Evolutionary conservation across 1,140 invertebrate species (phyloP).

Genomic region (Steinernema feltiae): DNA sequence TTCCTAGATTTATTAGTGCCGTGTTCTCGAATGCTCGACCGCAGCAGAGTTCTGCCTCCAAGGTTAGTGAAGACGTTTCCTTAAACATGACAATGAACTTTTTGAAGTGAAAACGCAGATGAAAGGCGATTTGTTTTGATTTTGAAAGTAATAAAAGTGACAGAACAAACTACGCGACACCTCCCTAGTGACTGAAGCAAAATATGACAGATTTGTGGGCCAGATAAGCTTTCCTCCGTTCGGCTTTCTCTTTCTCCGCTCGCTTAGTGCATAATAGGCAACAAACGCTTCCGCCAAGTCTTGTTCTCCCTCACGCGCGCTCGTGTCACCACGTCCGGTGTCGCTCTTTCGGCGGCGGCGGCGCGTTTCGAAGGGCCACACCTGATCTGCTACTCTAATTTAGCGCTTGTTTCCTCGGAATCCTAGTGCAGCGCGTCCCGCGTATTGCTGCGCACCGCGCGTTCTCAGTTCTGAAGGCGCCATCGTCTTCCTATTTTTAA

Average conservation of each 20-base stretch:
- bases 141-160: background rate
- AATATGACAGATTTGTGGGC: constrained; percentile 14
- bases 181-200: background rate
- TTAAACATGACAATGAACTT: too few species aligned
- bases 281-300: background rate
- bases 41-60: background rate
- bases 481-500: background rate
- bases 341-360: background rate
- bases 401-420: background rate
- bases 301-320: background rate
- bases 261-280: constrained; percentile 2
- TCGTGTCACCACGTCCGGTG: constrained; percentile 7
- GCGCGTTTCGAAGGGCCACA: background rate
- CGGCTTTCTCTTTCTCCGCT: background rate
- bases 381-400: background rate
- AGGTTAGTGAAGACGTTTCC: background rate
- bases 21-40: background rate
- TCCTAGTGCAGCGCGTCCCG: background rate
- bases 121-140: background rate
- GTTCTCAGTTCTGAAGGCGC: background rate
- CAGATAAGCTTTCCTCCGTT: constrained; percentile 1
- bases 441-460: background rate
- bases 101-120: background rate
- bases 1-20: background rate
- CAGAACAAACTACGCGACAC: constrained; percentile 6